Conservation (phyloP, 2,888 invertebrate genomes). For the Synergus laeviventris region DNA sequence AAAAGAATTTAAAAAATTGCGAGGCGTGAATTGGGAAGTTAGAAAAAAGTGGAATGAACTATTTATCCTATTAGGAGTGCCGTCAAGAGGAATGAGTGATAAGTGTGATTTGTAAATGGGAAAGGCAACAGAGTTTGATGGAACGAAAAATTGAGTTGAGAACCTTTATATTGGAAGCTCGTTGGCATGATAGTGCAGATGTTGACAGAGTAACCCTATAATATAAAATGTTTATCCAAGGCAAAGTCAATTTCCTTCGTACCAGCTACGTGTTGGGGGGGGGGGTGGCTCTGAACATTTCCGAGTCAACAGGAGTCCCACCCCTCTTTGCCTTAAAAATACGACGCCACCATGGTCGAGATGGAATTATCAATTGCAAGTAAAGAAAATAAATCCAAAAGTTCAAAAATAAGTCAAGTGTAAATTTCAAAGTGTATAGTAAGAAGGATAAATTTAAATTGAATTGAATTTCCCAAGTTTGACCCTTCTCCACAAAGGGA, state of each 20-base stretch:
- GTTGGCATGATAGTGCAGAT: slow-evolving; percentile 52
- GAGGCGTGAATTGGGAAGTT: background rate
- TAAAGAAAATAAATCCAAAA: background rate
- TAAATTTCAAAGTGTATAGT: too few relatives aligned
- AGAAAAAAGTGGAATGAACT: background rate
- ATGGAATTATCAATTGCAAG: background rate
- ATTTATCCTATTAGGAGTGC: background rate
- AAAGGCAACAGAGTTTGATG: slow-evolving; percentile 39
- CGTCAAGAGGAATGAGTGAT: slow-evolving; percentile 24
- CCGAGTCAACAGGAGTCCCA: slow-evolving; percentile 50
- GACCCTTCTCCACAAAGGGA: too few relatives aligned
- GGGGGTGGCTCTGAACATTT: slow-evolving; percentile 49
- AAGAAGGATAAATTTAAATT: too few relatives aligned
- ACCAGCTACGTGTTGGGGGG: slow-evolving; percentile 44
- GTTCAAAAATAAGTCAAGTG: background rate
- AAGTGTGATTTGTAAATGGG: slow-evolving; percentile 7
- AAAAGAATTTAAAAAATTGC: background rate
- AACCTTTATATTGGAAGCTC: slow-evolving; percentile 48
- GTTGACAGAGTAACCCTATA: slow-evolving; percentile 61
- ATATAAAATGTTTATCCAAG: slow-evolving; percentile 60
- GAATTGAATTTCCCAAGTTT: too few relatives aligned
- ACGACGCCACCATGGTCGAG: slow-evolving; percentile 2
- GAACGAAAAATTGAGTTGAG: slow-evolving; percentile 54
- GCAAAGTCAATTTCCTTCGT: slow-evolving; percentile 56
- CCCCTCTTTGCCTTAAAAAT: slow-evolving; percentile 30